Evolutionary conservation across 2,888 invertebrate genomes (phyloP).

Genomic region (Helobdella robusta): DNA sequence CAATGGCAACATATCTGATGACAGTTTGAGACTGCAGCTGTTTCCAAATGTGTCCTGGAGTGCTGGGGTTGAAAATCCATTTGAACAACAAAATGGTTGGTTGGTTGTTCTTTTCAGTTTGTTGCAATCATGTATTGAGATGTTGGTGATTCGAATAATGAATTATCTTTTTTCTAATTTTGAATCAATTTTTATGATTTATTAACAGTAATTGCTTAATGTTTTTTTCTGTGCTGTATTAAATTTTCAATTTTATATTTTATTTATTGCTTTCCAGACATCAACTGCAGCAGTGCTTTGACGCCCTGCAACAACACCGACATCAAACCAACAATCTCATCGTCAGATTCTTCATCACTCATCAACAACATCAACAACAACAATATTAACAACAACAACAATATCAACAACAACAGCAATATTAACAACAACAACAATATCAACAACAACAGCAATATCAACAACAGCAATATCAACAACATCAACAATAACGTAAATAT

Average conservation of each 20-base stretch:
- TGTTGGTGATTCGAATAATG: too few relatives aligned
- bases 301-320: neutral
- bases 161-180: neutral
- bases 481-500: slow-evolving; percentile 1
- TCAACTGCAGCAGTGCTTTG: neutral
- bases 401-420: neutral
- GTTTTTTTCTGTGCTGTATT: neutral
- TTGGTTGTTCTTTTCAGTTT: neutral
- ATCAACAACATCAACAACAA: slow-evolving; percentile 12
- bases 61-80: slow-evolving; percentile 3
- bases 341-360: too few relatives aligned
- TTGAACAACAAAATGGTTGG: neutral
- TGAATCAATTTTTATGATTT: neutral
- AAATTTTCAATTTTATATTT: neutral
- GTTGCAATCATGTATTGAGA: too few relatives aligned
- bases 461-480: neutral
- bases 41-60: slow-evolving; percentile 23
- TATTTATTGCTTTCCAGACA: too few relatives aligned
- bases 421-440: neutral
- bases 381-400: slow-evolving; percentile 10
- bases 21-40: slow-evolving; percentile 14
- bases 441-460: neutral
- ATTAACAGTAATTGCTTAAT: neutral
- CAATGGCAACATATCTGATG: slow-evolving; percentile 9
- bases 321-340: too few relatives aligned